Percentiles rank a stretch among this genome's conserved stretches.
phyloP scores from a whole-genome alignment of 2,113 vertebrate species.

The Egretta garzetta region DNA sequence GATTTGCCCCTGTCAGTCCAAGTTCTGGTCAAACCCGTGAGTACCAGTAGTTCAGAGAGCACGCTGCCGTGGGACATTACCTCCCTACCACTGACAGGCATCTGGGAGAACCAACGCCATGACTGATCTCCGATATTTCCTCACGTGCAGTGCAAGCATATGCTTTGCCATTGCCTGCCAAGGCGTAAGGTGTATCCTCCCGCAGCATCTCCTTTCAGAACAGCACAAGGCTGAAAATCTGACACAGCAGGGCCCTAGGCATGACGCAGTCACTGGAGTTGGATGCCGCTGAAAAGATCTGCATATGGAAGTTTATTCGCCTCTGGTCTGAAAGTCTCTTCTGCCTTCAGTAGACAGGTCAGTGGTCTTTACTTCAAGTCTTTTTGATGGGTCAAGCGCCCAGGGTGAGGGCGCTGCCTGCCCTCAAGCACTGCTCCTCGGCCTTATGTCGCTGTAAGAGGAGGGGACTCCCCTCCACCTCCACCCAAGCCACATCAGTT shows the following conservation, averaged over 20 bases:
- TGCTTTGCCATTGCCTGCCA: neutral
- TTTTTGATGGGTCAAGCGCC: neutral
- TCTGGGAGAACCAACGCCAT: rapidly evolving
- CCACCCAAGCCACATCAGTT: neutral
- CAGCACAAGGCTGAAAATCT: neutral
- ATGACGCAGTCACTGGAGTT: neutral
- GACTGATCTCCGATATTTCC: rapidly evolving
- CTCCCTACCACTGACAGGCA: neutral
- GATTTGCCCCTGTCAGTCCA: neutral
- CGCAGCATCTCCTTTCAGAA: neutral
- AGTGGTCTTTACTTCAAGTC: neutral
- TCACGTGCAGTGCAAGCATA: neutral
- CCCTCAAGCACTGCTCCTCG: neutral
- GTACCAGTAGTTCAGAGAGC: no score
- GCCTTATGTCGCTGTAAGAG: rapidly evolving
- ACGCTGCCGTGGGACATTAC: neutral
- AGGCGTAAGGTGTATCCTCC: neutral
- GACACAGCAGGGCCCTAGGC: neutral
- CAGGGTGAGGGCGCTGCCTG: neutral
- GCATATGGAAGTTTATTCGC: rapidly evolving
- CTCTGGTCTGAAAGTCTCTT: neutral
- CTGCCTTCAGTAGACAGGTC: neutral
- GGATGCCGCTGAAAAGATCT: neutral
- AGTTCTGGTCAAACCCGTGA: neutral
- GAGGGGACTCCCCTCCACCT: neutral